Evolutionary conservation across 2,797 vertebrate species (phyloP), one percentile per base, ranked within the genome.

Genomic region (Pipistrellus pygmaeus): DNA sequence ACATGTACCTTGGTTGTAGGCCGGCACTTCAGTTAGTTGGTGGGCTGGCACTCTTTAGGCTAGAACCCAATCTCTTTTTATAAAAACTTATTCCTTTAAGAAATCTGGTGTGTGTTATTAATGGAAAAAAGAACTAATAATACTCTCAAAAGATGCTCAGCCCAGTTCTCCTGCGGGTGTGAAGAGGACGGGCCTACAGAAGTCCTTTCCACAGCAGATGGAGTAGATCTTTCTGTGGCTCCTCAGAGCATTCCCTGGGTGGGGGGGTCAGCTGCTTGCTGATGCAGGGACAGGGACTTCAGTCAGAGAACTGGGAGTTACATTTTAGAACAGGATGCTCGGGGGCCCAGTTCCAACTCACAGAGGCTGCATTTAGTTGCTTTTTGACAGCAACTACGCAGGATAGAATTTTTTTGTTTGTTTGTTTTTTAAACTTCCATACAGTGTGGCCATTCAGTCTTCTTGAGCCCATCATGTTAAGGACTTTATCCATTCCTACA

Each of bases 291-390:
- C 51, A 86, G 85, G 69, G 62, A 71, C 80, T 86, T 93, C 6
- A 81, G 18, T 85, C 83, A 95, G 84, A 80, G 41, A 46, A 44
- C 17, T 8, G 32, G 32, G 46, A 93, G n/a, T 57, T 77, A 62
- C 27, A 44, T 76, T 90, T 88, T 41, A 53, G 32, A 27, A 87
- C 0, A 1, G 48, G 72, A 78, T 71, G 68, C 86, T 84, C 44
- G 76, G 30, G 51, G 60, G 17, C 20, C 27, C n/a, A 35, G 55
- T 10, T 96, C 57, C 62, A 88, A 5, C 55, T 86, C 60, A 94
- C 41, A 92, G 69, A 84, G 68, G 27, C 75, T 85, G 13, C 53
- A 88, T 86, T 91, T 93, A 96, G 71, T 71, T 94, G 76, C 53
- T 87, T 77, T 94, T 85, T 85, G 69, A 95, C 71, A 92, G 83